Conservation (phyloP, 1,140 invertebrate genomes). For the Hyles vespertilio region DNA sequence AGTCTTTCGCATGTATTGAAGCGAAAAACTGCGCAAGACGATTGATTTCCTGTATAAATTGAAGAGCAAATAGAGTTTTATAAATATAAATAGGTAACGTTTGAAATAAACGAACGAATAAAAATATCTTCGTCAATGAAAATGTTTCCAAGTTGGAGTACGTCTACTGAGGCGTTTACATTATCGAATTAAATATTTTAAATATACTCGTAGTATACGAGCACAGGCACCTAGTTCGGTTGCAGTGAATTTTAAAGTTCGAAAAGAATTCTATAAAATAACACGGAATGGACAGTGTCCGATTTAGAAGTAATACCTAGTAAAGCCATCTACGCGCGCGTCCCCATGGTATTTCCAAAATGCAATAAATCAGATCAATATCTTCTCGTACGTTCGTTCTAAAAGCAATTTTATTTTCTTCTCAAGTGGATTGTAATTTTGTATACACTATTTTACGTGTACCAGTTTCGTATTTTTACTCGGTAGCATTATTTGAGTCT, state of each 20-base stretch:
- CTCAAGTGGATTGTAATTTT: constrained; percentile 14
- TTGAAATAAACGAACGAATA: too few relatives aligned
- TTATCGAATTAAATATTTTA: too few relatives aligned
- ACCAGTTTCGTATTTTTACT: background rate
- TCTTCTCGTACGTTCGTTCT: constrained; percentile 19
- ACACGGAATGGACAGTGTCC: constrained; percentile 3
- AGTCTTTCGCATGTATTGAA: too few relatives aligned
- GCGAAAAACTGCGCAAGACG: too few relatives aligned
- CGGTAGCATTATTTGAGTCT: background rate
- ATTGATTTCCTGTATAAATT: too few relatives aligned
- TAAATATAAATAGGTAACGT: too few relatives aligned
- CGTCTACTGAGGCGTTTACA: too few relatives aligned
- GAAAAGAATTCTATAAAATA: background rate
- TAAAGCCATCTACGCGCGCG: background rate
- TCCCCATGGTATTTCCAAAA: constrained; percentile 22
- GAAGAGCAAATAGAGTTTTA: too few relatives aligned
- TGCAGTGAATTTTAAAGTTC: background rate
- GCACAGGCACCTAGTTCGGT: background rate
- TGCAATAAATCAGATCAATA: constrained; percentile 31
- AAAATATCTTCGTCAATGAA: too few relatives aligned
- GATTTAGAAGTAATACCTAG: constrained; percentile 1
- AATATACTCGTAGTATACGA: too few relatives aligned
- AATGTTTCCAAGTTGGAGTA: too few relatives aligned
- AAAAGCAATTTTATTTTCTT: constrained; percentile 28
- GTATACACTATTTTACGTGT: constrained; percentile 10